Conservation (phyloP, 2,113 vertebrate genomes). For the Hystrix cristata region DNA sequence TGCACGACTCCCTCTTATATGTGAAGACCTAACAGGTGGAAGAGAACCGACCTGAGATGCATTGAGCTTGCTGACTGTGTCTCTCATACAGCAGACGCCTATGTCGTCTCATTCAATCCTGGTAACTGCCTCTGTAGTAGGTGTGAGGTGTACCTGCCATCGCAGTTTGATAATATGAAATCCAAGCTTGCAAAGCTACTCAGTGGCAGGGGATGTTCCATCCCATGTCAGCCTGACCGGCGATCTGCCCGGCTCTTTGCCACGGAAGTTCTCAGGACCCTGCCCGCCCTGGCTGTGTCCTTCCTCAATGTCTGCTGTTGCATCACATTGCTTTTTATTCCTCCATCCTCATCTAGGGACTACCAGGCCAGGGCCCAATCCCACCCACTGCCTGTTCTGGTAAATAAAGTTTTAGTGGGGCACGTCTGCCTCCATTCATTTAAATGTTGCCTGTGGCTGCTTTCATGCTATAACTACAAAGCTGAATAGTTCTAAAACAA, state of each 20-base stretch:
- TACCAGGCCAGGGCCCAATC: background rate
- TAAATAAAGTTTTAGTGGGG: background rate
- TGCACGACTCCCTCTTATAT: rapidly evolving
- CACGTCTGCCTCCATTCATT: background rate
- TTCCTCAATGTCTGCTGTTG: rapidly evolving
- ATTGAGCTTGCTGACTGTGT: too few relatives aligned
- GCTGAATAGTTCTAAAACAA: rapidly evolving
- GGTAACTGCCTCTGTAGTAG: too few relatives aligned
- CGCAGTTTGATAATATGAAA: background rate
- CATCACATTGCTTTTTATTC: background rate
- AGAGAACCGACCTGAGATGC: rapidly evolving
- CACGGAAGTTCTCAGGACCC: rapidly evolving
- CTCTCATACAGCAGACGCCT: rapidly evolving
- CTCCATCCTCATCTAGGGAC: background rate
- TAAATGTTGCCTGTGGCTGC: background rate
- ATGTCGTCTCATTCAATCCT: background rate
- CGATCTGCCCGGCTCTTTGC: background rate
- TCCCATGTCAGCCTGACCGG: background rate
- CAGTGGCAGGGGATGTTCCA: too few relatives aligned
- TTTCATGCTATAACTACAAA: background rate
- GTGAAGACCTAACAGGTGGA: rapidly evolving
- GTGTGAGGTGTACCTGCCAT: background rate
- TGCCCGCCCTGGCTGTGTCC: rapidly evolving
- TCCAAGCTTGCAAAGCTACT: background rate
- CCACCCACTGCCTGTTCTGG: background rate